A percentile compares a stretch with the other conserved stretches of the same genome.
Evolutionary conservation across 2,888 invertebrate species (phyloP).

Genomic region (Petrolisthes cinctipes): DNA sequence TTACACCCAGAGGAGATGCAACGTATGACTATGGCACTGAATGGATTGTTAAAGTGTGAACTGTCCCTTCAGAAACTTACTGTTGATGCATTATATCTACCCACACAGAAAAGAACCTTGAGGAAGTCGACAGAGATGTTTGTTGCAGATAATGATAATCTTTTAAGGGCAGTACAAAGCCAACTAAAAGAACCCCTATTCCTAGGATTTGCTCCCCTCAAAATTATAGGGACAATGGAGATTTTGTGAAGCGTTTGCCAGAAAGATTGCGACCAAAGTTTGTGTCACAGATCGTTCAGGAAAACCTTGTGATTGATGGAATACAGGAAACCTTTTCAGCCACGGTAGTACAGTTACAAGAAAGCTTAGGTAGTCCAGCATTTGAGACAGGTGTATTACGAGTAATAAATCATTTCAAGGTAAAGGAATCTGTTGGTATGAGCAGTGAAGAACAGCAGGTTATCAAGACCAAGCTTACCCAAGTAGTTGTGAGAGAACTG

Average conservation of each 20-base stretch:
- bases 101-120: constrained; percentile 13
- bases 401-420: constrained; percentile 28
- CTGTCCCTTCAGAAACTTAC: constrained; percentile 1
- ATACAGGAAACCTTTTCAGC: background rate
- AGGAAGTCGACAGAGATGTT: constrained; percentile 27
- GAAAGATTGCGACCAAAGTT: constrained; percentile 23
- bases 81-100: constrained; percentile 21
- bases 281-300: constrained; percentile 13
- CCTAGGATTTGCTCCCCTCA: constrained; percentile 6
- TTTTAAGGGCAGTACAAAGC: background rate
- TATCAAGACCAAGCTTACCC: background rate
- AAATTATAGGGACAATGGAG: background rate
- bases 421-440: background rate
- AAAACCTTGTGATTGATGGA: constrained; percentile 8
- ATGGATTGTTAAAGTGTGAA: background rate
- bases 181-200: constrained; percentile 27
- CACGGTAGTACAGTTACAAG: background rate
- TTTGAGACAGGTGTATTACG: constrained; percentile 26
- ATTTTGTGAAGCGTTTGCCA: constrained; percentile 28
- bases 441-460: background rate
- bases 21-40: constrained; percentile 16
- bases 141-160: constrained; percentile 33
- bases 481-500: constrained; percentile 9
- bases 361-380: background rate
- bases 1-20: constrained; percentile 20